These are phyloP conservation scores for Hetaerina titia DNA, from an alignment of 2,888 invertebrate species.

Conservation along the genomic window DNA sequence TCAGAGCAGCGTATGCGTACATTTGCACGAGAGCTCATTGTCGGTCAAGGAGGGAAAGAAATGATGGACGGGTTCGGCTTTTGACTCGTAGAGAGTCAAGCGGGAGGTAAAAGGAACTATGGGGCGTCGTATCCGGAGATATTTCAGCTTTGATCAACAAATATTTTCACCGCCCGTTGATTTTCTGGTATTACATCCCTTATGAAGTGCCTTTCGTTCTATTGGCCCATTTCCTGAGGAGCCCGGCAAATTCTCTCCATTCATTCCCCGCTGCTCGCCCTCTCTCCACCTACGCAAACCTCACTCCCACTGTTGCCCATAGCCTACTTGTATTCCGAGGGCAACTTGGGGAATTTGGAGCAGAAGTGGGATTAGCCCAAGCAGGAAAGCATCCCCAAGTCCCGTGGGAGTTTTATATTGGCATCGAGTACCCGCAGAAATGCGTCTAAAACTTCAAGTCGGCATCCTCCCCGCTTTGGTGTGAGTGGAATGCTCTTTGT, in stretches of 20 bases:
- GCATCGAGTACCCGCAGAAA: not conserved
- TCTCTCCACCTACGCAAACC: not conserved
- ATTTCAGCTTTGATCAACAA: not conserved
- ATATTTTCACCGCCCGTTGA: not conserved
- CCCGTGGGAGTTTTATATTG: not conserved
- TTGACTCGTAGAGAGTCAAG: too few species aligned
- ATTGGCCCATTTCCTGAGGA: not conserved
- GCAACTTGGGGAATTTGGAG: not conserved
- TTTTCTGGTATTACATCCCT: not conserved
- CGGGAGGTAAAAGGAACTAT: not conserved
- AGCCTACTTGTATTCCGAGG: not conserved
- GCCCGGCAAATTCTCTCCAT: not conserved
- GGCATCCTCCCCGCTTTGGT: not conserved
- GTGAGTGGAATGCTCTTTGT: not conserved
- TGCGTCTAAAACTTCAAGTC: too few species aligned
- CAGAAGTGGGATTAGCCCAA: not conserved
- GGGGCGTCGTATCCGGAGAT: not conserved
- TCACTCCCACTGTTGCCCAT: not conserved
- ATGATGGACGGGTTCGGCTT: too few species aligned
- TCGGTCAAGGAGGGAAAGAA: too few species aligned
- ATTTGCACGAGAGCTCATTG: too few species aligned
- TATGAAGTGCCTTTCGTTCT: not conserved
- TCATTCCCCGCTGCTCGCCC: not conserved
- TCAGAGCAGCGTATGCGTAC: too few species aligned
- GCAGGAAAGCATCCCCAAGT: too few species aligned